phyloP scores from a whole-genome alignment of 2,113 vertebrate genomes.

The Athene cunicularia region DNA sequence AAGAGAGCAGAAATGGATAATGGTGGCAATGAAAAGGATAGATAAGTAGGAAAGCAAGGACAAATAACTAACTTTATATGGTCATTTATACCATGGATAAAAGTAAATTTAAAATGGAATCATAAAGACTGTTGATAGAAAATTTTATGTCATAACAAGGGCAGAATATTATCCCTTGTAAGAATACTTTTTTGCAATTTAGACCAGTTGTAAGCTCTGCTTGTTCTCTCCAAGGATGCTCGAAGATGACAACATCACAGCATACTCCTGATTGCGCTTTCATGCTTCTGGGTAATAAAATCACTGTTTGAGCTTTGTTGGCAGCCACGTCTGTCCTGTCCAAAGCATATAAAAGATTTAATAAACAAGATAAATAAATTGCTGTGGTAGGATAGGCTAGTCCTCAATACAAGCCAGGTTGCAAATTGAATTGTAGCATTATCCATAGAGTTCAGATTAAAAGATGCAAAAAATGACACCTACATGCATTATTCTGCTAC shows the following conservation, averaged over 20 bases:
- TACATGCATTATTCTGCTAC: neutral
- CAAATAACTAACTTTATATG: neutral
- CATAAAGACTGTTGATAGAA: neutral
- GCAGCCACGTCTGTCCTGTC: neutral
- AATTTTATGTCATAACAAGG: neutral
- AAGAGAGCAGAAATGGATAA: neutral
- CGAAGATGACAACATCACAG: neutral
- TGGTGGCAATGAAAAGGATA: neutral
- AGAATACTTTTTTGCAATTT: neutral
- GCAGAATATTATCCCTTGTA: neutral
- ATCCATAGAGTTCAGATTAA: neutral
- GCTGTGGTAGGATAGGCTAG: neutral
- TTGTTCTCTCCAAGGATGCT: neutral
- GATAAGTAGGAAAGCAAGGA: neutral
- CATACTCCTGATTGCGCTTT: neutral
- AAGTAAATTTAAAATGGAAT: constrained; percentile 6
- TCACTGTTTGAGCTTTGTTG: neutral
- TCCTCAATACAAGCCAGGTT: neutral
- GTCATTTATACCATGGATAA: neutral
- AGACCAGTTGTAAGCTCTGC: neutral
- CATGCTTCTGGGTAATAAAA: neutral
- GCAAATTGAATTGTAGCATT: neutral
- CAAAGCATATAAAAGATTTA: neutral
- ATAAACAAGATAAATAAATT: constrained; percentile 28
- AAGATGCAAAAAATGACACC: constrained; percentile 5